A percentile compares a stretch with the other conserved stretches of the same genome.
Evolutionary conservation across 2,888 invertebrate species (phyloP).

Genomic region (Gymnosoma rotundatum): DNA sequence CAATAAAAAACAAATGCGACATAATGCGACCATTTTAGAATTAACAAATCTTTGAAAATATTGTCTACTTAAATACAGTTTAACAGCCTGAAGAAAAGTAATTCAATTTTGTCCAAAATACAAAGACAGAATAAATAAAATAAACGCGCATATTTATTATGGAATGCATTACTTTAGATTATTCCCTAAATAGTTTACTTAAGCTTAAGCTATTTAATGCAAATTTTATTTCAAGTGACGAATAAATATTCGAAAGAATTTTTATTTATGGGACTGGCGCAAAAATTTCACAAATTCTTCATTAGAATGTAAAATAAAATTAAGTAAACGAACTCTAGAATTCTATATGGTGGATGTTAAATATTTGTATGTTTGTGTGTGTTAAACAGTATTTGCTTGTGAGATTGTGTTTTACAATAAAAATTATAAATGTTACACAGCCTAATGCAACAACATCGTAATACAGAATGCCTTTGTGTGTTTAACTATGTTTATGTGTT

Average conservation of each 20-base stretch:
- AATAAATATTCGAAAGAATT: background rate
- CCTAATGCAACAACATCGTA: slow-evolving; percentile 12
- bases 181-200: background rate
- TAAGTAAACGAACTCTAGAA: background rate
- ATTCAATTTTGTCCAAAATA: background rate
- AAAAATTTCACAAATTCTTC: background rate
- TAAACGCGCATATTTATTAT: background rate
- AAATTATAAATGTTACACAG: slow-evolving; percentile 4
- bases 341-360: too few relatives aligned
- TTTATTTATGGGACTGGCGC: too few relatives aligned
- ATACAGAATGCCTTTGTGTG: background rate
- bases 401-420: background rate
- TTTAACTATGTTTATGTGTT: too few relatives aligned
- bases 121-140: background rate
- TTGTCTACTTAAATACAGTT: too few relatives aligned
- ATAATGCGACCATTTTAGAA: too few relatives aligned
- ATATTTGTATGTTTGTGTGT: background rate
- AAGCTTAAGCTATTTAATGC: slow-evolving; percentile 16
- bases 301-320: background rate
- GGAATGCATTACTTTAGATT: background rate
- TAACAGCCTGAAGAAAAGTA: too few relatives aligned
- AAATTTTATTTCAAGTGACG: background rate
- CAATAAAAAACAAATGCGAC: too few relatives aligned
- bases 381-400: slow-evolving; percentile 13
- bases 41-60: too few relatives aligned